phyloP scores from a whole-genome alignment of 2,797 vertebrate genomes.

The Malurus splendens region DNA sequence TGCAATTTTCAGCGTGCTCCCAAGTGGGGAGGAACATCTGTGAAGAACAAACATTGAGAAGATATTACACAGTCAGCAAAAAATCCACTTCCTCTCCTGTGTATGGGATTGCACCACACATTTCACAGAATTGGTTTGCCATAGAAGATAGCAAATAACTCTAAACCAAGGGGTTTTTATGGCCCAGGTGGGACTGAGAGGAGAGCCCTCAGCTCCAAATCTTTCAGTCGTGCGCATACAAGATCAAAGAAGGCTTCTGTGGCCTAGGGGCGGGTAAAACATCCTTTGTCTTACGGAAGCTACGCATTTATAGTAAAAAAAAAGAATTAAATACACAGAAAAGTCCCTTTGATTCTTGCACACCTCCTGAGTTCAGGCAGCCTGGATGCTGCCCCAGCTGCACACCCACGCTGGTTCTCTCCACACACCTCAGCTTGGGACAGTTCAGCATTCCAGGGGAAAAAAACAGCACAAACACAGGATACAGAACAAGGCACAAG shows the following conservation, averaged over 20 bases:
- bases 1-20: background rate
- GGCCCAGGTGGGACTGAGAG: background rate
- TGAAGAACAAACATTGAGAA: background rate
- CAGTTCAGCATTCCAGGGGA: background rate
- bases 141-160: background rate
- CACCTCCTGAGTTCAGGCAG: background rate
- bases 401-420: background rate
- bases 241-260: background rate
- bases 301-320: background rate
- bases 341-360: background rate
- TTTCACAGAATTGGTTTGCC: background rate
- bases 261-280: background rate
- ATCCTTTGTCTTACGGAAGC: background rate
- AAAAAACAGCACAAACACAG: background rate
- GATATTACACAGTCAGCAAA: background rate
- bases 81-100: background rate
- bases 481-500: fast-evolving
- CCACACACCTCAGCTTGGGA: fast-evolving
- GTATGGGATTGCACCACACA: background rate
- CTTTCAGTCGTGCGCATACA: background rate
- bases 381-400: background rate
- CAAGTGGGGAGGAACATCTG: background rate
- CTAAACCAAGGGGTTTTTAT: background rate
- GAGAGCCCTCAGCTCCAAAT: background rate
- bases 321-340: background rate